Evolutionary conservation across 2,113 vertebrate genomes (phyloP).

Genomic region (Tricholaema leucomelas): DNA sequence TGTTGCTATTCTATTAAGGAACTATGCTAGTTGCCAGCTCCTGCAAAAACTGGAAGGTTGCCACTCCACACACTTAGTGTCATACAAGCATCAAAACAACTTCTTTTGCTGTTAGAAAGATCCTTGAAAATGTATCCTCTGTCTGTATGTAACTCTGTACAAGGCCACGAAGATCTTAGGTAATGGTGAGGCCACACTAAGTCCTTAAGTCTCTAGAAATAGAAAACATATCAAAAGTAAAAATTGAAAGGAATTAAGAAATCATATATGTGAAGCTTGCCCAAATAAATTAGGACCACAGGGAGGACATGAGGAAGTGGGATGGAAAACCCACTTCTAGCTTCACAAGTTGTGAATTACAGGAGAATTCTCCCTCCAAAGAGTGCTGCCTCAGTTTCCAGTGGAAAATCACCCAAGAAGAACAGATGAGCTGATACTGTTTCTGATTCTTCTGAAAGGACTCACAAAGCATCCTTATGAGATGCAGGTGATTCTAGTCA

Average conservation of each 20-base stretch:
- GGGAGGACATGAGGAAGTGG: too few species aligned
- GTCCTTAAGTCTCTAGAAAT: not conserved
- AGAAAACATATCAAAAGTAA: not conserved
- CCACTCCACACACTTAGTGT: not conserved
- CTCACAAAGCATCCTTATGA: too few species aligned
- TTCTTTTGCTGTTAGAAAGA: not conserved
- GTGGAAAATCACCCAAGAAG: too few species aligned
- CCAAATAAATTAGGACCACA: not conserved
- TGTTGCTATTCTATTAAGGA: slow-evolving; percentile 45
- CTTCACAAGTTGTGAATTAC: too few species aligned
- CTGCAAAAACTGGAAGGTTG: slow-evolving; percentile 41
- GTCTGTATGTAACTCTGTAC: not conserved
- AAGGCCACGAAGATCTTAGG: not conserved
- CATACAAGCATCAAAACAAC: not conserved
- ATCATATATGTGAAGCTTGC: not conserved
- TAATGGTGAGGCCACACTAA: not conserved
- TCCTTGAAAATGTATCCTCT: not conserved
- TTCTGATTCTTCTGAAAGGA: too few species aligned
- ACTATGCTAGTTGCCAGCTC: slow-evolving; percentile 12
- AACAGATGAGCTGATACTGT: too few species aligned
- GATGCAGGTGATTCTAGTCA: too few species aligned
- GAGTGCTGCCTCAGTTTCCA: too few species aligned
- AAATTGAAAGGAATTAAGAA: not conserved
- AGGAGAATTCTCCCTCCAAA: too few species aligned
- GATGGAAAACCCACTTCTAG: too few species aligned